Evolutionary conservation across 2,888 invertebrate genomes (phyloP).

Genomic region (Pinctada fucata): DNA sequence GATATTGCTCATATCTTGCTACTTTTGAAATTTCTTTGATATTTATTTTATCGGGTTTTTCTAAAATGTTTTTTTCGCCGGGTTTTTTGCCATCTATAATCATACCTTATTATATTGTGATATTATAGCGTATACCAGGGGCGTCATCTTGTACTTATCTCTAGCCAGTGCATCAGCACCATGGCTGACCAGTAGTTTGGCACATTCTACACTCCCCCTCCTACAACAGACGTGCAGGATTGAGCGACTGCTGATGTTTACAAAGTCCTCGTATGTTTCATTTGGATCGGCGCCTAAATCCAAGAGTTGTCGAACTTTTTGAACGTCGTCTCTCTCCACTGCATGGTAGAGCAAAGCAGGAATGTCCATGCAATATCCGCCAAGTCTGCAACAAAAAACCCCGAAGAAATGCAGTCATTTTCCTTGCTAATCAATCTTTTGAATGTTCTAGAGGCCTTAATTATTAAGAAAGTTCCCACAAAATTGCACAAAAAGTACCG

Average conservation of each 20-base stretch:
- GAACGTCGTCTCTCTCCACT: conserved; percentile 43
- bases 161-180: conserved; percentile 56
- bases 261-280: conserved; percentile 50
- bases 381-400: too few relatives aligned
- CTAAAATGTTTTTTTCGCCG: too few relatives aligned
- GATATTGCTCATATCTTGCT: too few relatives aligned
- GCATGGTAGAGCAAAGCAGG: conserved; percentile 49
- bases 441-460: too few relatives aligned
- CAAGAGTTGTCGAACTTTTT: conserved; percentile 45
- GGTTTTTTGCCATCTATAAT: too few relatives aligned
- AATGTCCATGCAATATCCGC: too few relatives aligned
- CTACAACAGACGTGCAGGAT: conserved; percentile 62
- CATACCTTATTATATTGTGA: conserved; percentile 57
- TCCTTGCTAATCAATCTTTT: too few relatives aligned
- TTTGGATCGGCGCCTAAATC: conserved; percentile 51
- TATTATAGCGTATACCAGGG: conserved; percentile 63
- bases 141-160: conserved; percentile 71
- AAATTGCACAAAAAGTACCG: too few relatives aligned
- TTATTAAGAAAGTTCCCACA: too few relatives aligned
- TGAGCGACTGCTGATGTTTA: conserved; percentile 54
- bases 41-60: too few relatives aligned
- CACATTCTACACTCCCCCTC: conserved; percentile 55
- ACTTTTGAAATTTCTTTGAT: too few relatives aligned
- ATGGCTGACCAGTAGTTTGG: conserved; percentile 50
- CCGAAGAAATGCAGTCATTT: too few relatives aligned